phyloP scores from a whole-genome alignment of 2,113 vertebrate species.

The Thermophis baileyi region DNA sequence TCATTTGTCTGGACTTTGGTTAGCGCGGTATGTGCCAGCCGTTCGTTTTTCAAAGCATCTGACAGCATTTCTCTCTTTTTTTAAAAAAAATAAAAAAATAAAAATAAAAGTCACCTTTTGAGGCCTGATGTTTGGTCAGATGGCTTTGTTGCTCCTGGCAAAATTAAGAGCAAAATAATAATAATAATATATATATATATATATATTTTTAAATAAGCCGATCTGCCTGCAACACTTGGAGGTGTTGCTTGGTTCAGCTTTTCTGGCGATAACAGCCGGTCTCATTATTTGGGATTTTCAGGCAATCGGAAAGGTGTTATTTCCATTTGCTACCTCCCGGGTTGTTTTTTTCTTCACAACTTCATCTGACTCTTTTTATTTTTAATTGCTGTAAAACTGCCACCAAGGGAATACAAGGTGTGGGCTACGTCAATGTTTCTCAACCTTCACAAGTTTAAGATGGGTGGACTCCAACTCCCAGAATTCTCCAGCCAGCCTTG shows the following conservation, averaged over 20 bases:
- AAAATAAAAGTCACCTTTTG: background rate
- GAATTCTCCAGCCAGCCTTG: background rate
- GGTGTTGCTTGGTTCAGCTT: background rate
- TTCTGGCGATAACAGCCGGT: background rate
- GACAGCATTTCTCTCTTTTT: background rate
- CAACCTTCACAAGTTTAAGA: background rate
- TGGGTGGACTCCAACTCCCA: background rate
- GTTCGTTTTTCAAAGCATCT: background rate
- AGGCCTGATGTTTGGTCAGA: background rate
- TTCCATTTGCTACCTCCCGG: background rate
- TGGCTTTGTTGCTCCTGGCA: background rate
- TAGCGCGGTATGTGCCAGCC: background rate
- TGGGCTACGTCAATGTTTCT: background rate
- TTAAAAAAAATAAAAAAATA: background rate
- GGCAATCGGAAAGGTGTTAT: background rate
- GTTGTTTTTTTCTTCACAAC: background rate
- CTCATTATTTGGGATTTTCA: background rate
- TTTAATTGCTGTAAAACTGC: background rate
- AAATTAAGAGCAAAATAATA: background rate
- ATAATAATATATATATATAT: too few species aligned
- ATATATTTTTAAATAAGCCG: too few species aligned
- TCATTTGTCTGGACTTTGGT: background rate
- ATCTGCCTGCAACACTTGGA: background rate
- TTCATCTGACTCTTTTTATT: background rate
- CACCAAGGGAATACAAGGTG: background rate